Evolutionary conservation across 92 coral and sea anemone species (phyloP), one percentile per base, ranked within the genome.

Genomic region (Desmophyllum pertusum): DNA sequence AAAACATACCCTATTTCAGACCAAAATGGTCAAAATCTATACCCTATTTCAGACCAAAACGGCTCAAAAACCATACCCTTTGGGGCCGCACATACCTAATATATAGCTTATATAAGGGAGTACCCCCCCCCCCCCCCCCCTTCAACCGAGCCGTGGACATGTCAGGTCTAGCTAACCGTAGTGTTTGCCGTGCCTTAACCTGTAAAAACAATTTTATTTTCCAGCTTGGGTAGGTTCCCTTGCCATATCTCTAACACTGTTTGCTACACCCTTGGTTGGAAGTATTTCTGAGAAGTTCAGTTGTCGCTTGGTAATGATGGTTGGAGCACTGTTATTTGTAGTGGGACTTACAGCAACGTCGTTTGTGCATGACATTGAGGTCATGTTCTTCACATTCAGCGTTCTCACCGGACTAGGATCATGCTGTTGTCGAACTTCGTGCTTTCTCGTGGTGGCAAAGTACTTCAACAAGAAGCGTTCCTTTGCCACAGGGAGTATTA

Each of bases 201-300:
- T n/a, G 30, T 31, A 11, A 25, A 11, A 23, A 41, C 30, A 23
- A n/a, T 15, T 66, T 42, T 45, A 27, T 3, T 8, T 65, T 81
- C 15, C 70, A 81, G 85, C 85, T 2, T 81, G 85, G 85, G 46
- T 81, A 27, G 71, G 76, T 52, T 81, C 85, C 29, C 66, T 81
- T 14, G 64, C 68, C 77, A 0, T 81, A 38, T 37, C 77, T 37
- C 48, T 51, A 7, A 0, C 76, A 51, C 66, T 68, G 11, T 81
- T 69, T 51, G 55, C 77, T 35, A 50, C 85, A 4, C 85, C 85
- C 3, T 15, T 71, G 37, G 25, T 70, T 23, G 85, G 77, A 38
- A 55, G 42, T 15, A 51, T 81, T 17, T 48, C 70, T 36, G 55
- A 81, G 41, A 39, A 19, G 37, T 81, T 81, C 21, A 55, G 38